Percentiles rank a stretch among this genome's conserved stretches.
phyloP scores from a whole-genome alignment of 2,888 invertebrate genomes.

The Griposia aprilina region DNA sequence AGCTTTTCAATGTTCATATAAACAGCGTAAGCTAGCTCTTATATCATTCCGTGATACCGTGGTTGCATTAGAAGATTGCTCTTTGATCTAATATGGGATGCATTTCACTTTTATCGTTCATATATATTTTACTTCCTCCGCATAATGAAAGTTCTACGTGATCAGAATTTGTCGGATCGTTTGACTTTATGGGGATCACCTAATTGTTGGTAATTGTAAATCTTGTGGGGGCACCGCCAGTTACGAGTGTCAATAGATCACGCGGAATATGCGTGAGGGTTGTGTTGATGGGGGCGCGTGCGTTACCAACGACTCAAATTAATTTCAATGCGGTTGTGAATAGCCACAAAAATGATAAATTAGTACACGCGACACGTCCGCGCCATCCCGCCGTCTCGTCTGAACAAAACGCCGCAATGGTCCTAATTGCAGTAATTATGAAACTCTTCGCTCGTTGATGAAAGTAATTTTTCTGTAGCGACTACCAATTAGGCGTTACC shows the following conservation, averaged over 20 bases:
- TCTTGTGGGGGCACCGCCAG: conserved; percentile 36
- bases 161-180: conserved; percentile 46
- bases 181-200: conserved; percentile 19
- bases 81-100: conserved; percentile 60
- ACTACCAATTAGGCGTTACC: conserved; percentile 87
- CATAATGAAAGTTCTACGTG: conserved; percentile 62
- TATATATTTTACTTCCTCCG: conserved; percentile 56
- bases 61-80: conserved; percentile 66
- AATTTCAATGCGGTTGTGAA: conserved; percentile 71
- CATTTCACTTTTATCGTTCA: conserved; percentile 62
- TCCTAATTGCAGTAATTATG: conserved; percentile 88
- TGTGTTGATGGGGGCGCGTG: conserved; percentile 50
- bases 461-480: conserved; percentile 88
- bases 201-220: conserved; percentile 64
- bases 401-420: conserved; percentile 82
- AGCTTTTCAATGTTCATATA: conserved; percentile 52
- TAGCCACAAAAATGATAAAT: conserved; percentile 79
- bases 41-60: conserved; percentile 57
- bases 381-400: conserved; percentile 74
- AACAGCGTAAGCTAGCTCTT: conserved; percentile 51
- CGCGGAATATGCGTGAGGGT: conserved; percentile 57
- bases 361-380: conserved; percentile 85
- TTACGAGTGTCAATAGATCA: conserved; percentile 62
- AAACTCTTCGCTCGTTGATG: conserved; percentile 89
- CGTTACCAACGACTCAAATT: conserved; percentile 68